Evolutionary conservation across 2,888 invertebrate species (phyloP).

Genomic region (Therioaphis trifolii): DNA sequence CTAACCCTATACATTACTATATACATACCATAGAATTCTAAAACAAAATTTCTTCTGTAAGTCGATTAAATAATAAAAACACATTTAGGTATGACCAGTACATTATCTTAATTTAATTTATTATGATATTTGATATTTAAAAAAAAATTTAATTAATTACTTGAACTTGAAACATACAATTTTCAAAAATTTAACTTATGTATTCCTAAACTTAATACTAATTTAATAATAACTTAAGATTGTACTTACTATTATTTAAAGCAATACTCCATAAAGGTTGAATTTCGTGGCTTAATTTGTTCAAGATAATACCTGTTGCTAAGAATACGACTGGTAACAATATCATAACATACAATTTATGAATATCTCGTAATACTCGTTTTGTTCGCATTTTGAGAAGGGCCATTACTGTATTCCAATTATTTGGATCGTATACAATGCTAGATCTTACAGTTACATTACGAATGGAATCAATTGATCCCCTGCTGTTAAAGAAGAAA

Average conservation of each 20-base stretch:
- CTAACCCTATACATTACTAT: too few relatives aligned
- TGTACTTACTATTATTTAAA: constrained; percentile 72
- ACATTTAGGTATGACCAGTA: too few relatives aligned
- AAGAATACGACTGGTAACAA: constrained; percentile 78
- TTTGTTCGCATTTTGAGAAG: constrained; percentile 76
- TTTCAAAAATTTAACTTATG: too few relatives aligned
- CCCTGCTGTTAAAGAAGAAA: neutral
- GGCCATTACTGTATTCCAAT: constrained; percentile 73
- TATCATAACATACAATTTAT: constrained; percentile 81
- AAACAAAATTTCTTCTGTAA: too few relatives aligned
- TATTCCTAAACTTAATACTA: too few relatives aligned
- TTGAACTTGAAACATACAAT: too few relatives aligned
- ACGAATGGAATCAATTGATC: constrained; percentile 47
- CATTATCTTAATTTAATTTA: too few relatives aligned
- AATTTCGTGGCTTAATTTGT: constrained; percentile 75
- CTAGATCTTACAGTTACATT: constrained; percentile 41
- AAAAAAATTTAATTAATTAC: too few relatives aligned
- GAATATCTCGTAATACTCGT: constrained; percentile 77
- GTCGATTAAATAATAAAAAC: too few relatives aligned
- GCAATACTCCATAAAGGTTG: constrained; percentile 75
- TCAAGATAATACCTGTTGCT: constrained; percentile 77
- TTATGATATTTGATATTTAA: too few relatives aligned
- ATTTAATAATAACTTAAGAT: too few relatives aligned
- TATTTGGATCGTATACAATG: constrained; percentile 48
- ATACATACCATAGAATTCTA: too few relatives aligned